Conservation (phyloP, 2,888 invertebrate genomes). For the Andricus quercusramuli region DNA sequence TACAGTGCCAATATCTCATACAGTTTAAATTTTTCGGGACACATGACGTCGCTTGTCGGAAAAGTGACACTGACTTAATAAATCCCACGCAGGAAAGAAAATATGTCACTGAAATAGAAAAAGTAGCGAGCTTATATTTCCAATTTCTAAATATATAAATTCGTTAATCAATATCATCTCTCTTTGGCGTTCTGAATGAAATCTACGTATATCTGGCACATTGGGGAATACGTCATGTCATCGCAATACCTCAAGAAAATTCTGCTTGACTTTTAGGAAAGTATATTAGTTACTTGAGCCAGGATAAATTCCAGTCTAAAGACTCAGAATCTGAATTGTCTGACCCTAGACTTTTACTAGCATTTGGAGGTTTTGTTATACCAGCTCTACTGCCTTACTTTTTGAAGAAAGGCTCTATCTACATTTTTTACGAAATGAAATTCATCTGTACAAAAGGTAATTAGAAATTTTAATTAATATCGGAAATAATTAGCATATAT, state of each 20-base stretch:
- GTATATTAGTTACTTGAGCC: not conserved
- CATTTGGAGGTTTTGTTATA: not conserved
- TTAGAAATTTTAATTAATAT: no score
- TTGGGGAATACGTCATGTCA: not conserved
- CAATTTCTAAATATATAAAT: not conserved
- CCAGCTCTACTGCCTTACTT: not conserved
- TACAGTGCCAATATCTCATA: not conserved
- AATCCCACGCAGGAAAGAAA: conserved; percentile 4
- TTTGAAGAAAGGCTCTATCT: no score
- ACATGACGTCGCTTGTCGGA: not conserved
- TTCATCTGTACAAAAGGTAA: no score
- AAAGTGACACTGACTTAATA: not conserved
- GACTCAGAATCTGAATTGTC: not conserved
- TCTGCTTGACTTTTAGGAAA: not conserved
- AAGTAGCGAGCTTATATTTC: not conserved
- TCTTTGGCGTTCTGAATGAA: not conserved
- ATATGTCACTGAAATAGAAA: not conserved
- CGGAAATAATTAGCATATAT: no score
- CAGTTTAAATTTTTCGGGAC: not conserved
- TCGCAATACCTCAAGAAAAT: not conserved
- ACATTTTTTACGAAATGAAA: no score
- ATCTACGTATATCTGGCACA: not conserved
- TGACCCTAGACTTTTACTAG: not conserved
- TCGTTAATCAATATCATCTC: not conserved
- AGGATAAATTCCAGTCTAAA: not conserved